Evolutionary conservation across 2,113 vertebrate genomes (phyloP), one percentile per base, ranked within the genome.

Genomic region (Lonchura striata): DNA sequence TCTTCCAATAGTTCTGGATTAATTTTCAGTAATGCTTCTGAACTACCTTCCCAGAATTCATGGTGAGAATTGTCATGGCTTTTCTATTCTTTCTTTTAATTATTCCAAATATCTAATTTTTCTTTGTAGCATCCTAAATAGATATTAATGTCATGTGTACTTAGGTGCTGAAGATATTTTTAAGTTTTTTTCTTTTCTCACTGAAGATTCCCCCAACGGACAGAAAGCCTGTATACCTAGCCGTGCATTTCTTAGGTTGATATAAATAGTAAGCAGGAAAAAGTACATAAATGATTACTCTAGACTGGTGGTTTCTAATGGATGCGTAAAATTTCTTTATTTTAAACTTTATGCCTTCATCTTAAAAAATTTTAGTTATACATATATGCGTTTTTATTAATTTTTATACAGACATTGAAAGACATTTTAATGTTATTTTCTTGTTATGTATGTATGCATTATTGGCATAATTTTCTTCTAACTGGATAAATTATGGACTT

Each of bases 201-300:
- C 6, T 84, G 21, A 61, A 39, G 8, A 10, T 6, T 47, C 9
- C 17, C 60, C 4, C 11, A 41, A 1, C 5, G 1, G 4, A 31
- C n/a, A 53, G 17, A 68, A 74, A 79, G 0, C 3, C 15, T 44
- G 3, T 23, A 21, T n/a, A 56, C 0, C 4, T 17, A 57, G 4
- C 5, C 24, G 31, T 25, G 3, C 0, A 14, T 42, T 66, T 81
- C 3, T 10, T 44, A 46, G 10, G 13, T 4, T 46, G 11, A 80
- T 66, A 3, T 15, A 81, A 78, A 54, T 23, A 71, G 13, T 23
- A 39, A 68, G 6, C 31, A 52, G 15, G 3, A 11, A 63, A 77
- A 86, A 33, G 0, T 28, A 13, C 1, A 25, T 23, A 8, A 42
- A 19, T 3, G 2, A 4, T 28, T 4, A 46, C 1, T 42, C 5